Evolutionary conservation across 2,113 vertebrate genomes (phyloP), one percentile per base, ranked within the genome.

Genomic region (Embiotoca jacksoni): DNA sequence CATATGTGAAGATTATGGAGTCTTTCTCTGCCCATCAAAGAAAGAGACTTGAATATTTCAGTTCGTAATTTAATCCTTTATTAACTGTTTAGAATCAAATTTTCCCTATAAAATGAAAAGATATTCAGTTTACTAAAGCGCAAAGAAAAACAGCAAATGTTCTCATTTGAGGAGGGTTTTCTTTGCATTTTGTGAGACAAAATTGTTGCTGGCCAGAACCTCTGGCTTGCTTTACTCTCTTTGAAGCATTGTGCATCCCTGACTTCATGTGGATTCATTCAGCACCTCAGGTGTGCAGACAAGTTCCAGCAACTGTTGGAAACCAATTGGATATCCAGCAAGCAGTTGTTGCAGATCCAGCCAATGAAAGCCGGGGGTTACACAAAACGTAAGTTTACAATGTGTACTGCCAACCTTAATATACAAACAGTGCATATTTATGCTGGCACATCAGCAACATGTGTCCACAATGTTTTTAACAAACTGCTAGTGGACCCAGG

Each of bases 331-430:
- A 55, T 49, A 59, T 59, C n/a, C 41, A 52, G n/a, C 16, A 60
- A 32, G 11, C 37, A 23, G 11, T 56, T 23, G 4, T 46, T 59
- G 63, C 44, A 66, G 54, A 62, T 73, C 13, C 3, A 37, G 61
- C 68, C 62, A 79, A 31, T 65, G 37, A 68, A 81, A 85, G 77
- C 71, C 77, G 80, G 44, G 74, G 71, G 58, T 56, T 8, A 63
- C 69, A 59, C 50, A 75, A 68, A 78, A 65, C 15, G 47, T 31
- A 44, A 71, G 47, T 64, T 65, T 71, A 66, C 76, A 67, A 5
- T 59, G 16, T 36, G 15, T 46, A 13, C 47, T 55, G 59, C 64
- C 58, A 73, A 46, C 16, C 47, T 33, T 59, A 46, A 75, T 41
- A n/a, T n/a, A 65, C 47, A 76, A 63, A 50, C 53, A 44, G 32